Evolutionary conservation across 1,140 invertebrate genomes (phyloP), one percentile per base, ranked within the genome.

Genomic region (Drosophila azteca): DNA sequence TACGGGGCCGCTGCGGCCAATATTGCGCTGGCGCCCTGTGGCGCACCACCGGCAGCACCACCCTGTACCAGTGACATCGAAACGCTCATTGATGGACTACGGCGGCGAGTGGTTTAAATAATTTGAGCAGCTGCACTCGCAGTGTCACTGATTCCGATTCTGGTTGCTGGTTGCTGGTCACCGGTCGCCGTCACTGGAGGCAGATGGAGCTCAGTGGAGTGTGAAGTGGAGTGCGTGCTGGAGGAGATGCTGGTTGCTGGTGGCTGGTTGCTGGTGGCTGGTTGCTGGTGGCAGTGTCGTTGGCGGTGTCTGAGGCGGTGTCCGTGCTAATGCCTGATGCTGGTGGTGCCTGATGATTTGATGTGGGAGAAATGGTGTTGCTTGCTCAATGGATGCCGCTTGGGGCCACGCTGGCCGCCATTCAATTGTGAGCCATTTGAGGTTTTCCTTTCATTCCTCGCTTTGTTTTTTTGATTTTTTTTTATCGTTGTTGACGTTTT

Each of bases 391-490:
- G 79, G 95, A 95, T 96, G 95, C 94, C 95, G 94, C 93, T 95
- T 95, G 90, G 95, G 92, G 94, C 96, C 94, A 94, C 95, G 94
- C 94, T 93, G 91, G 93, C 95, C 95, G 96, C 96, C 96, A 96
- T 96, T 93, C 90, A 94, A 93, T 93, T 90, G 79, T 79, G 77
- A 75, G 72, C 89, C 90, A 91, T 90, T 90, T 76, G 63, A 53
- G 79, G 55, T 55, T 70, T 62, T 60, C 11, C 46, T 77, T 65
- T 54, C 50, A n/a, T 75, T 74, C 20, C 46, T 58, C 46, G 45
- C 60, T 20, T 57, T 82, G 45, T 57, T 20, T 60, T 82, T 20
- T 20, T 20, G 17, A 26, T 55, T 57, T 48, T 13, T 52, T 52
- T 52, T 20, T 5, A 60, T 24, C 50, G n/a, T 55, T 68, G 43